Conservation (phyloP, 2,888 invertebrate species). For the Lampropteryx suffumata region DNA sequence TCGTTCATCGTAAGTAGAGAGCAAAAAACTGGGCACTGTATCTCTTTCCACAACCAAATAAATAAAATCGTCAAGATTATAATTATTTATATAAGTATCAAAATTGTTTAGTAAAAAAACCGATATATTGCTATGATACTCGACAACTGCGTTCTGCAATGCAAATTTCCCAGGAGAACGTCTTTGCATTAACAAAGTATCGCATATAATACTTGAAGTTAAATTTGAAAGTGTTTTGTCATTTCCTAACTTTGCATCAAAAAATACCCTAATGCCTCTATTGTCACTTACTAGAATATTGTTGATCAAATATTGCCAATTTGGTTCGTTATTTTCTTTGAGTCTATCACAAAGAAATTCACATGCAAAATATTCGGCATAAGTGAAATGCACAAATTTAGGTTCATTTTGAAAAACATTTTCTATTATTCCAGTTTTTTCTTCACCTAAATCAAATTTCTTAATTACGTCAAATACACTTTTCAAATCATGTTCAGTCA, state of each 20-base stretch:
- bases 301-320: background rate
- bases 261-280: constrained; percentile 1
- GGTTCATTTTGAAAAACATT: constrained; percentile 24
- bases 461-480: background rate
- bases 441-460: constrained; percentile 25
- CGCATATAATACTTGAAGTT: constrained; percentile 1
- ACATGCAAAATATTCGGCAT: constrained; percentile 35
- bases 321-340: constrained; percentile 3
- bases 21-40: background rate
- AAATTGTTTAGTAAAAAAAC: constrained; percentile 1
- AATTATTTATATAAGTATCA: background rate
- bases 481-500: constrained; percentile 4
- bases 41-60: background rate
- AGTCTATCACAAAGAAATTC: constrained; percentile 29
- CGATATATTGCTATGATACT: background rate
- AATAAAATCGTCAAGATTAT: constrained; percentile 4
- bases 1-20: background rate
- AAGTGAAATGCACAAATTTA: constrained; percentile 37
- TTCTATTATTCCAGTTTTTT: constrained; percentile 34
- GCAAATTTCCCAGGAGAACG: background rate
- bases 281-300: background rate
- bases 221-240: background rate
- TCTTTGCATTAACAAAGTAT: background rate
- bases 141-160: background rate
- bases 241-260: constrained; percentile 9